Percentiles rank a stretch among this genome's conserved stretches.
Conservation (phyloP, 2,113 vertebrate genomes). For the Mesoclemmys tuberculata region DNA sequence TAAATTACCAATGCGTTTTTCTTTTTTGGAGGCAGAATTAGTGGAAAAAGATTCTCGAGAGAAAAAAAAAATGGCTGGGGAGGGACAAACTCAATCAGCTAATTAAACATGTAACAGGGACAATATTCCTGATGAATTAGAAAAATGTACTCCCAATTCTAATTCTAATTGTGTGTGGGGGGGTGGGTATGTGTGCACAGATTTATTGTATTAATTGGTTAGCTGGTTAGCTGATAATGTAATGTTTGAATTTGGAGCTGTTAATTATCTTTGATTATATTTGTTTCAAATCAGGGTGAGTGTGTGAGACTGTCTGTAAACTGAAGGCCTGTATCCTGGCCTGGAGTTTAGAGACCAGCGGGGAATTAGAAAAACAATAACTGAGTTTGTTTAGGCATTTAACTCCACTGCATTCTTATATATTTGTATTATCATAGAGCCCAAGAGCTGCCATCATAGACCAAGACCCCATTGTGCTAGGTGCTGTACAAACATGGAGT, state of each 20-base stretch:
- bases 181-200: slow-evolving; percentile 15
- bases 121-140: slow-evolving; percentile 66
- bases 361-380: not conserved
- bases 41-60: not conserved
- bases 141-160: slow-evolving; percentile 52
- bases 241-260: slow-evolving; percentile 38
- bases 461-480: not conserved
- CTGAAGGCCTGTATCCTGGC: not conserved
- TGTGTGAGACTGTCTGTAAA: not conserved
- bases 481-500: not conserved
- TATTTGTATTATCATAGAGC: not conserved
- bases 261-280: not conserved
- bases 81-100: slow-evolving; percentile 53
- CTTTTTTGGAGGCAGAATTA: not conserved
- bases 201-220: slow-evolving; percentile 58
- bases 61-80: slow-evolving; percentile 31
- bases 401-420: not conserved
- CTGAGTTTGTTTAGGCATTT: not conserved
- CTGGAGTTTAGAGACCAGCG: not conserved
- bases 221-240: slow-evolving; percentile 51
- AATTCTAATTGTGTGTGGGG: slow-evolving; percentile 67
- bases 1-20: not conserved
- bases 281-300: not conserved
- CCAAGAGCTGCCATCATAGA: not conserved
- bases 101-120: slow-evolving; percentile 59